phyloP scores from a whole-genome alignment of 2,797 vertebrate genomes.

The Pseudochaenichthys georgianus region DNA sequence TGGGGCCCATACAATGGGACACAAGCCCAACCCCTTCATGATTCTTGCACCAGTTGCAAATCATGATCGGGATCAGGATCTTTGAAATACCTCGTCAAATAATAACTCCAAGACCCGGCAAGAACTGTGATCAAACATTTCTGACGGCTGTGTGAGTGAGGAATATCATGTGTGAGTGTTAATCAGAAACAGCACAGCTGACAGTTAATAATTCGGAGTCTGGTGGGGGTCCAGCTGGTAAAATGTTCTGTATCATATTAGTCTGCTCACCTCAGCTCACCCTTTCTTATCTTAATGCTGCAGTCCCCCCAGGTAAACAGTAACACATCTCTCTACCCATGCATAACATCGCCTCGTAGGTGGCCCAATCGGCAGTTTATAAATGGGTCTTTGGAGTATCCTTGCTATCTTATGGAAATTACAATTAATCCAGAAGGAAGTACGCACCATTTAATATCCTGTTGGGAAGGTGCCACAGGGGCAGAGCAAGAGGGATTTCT shows the following conservation, averaged over 20 bases:
- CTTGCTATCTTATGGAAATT: conserved; percentile 68
- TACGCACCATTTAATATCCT: conserved; percentile 67
- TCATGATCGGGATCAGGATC: conserved; percentile 65
- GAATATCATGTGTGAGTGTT: conserved; percentile 56
- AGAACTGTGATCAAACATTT: conserved; percentile 61
- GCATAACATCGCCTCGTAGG: conserved; percentile 55
- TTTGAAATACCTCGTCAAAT: conserved; percentile 69
- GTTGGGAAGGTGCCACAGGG: conserved; percentile 61
- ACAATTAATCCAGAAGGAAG: conserved; percentile 67
- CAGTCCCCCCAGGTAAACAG: conserved; percentile 50
- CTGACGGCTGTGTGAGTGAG: conserved; percentile 54
- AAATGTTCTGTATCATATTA: conserved; percentile 56
- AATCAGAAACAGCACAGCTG: conserved; percentile 67
- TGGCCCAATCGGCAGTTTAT: conserved; percentile 48
- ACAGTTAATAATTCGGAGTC: conserved; percentile 58
- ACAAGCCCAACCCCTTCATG: conserved; percentile 47
- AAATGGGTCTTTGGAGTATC: conserved; percentile 52
- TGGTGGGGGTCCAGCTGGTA: conserved; percentile 51
- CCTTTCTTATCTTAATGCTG: conserved; percentile 43
- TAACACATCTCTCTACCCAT: conserved; percentile 41
- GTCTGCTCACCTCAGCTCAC: conserved; percentile 65
- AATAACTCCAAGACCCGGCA: conserved; percentile 65
- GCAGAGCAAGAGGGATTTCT: conserved; percentile 41
- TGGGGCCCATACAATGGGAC: conserved; percentile 71
- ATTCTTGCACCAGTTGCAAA: conserved; percentile 69